Percentiles rank a stretch among this genome's conserved stretches.
Evolutionary conservation across 1,140 invertebrate genomes (phyloP).

Genomic region (Penaeus vannamei): DNA sequence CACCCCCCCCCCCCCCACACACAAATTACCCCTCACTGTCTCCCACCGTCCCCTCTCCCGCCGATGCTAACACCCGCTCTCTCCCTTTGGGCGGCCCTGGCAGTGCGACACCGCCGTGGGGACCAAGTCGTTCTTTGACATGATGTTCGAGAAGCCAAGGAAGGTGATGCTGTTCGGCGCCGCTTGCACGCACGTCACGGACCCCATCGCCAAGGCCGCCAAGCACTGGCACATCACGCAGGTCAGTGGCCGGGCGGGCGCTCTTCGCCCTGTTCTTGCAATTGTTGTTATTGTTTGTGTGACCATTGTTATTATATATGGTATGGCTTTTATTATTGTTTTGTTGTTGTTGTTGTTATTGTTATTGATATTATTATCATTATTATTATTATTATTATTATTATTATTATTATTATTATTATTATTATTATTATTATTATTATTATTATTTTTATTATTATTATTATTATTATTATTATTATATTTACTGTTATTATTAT

Average conservation of each 20-base stretch:
- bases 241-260: constrained; percentile 74
- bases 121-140: constrained; percentile 97
- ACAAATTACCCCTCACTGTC: constrained; percentile 16
- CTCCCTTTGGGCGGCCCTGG: constrained; percentile 58
- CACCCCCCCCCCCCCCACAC: background rate
- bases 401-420: too few relatives aligned
- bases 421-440: too few relatives aligned
- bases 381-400: too few relatives aligned
- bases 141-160: constrained; percentile 93
- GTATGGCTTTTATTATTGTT: too few relatives aligned
- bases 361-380: too few relatives aligned
- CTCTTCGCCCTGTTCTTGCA: background rate
- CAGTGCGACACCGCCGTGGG: constrained; percentile 99
- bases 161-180: constrained; percentile 97
- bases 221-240: constrained; percentile 97
- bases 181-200: constrained; percentile 95
- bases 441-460: too few relatives aligned
- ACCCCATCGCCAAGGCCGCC: constrained; percentile 97
- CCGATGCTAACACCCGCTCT: too few relatives aligned
- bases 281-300: too few relatives aligned
- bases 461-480: too few relatives aligned
- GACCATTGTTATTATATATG: too few relatives aligned
- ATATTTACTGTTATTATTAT: too few relatives aligned
- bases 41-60: background rate
- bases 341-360: too few relatives aligned